A percentile compares a stretch with the other conserved stretches of the same genome.
phyloP scores from a whole-genome alignment of 2,888 invertebrate genomes.

The Boloria selene region DNA sequence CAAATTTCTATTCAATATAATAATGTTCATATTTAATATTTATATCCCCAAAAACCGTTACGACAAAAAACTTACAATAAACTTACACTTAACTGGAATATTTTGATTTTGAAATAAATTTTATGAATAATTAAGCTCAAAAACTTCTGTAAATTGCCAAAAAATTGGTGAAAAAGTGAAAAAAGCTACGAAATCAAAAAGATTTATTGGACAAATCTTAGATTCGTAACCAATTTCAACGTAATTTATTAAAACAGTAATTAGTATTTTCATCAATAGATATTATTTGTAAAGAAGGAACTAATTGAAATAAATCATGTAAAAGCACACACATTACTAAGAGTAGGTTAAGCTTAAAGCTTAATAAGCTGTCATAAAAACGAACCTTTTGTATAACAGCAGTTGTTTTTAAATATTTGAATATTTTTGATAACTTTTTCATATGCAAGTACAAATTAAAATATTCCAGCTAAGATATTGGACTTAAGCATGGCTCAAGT shows the following conservation, averaged over 20 bases:
- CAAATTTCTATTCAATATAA: not conserved
- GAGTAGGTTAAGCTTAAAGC: too few species aligned
- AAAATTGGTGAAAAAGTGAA: not conserved
- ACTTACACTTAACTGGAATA: constrained; percentile 51
- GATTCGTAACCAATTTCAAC: constrained; percentile 13
- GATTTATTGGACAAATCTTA: constrained; percentile 1
- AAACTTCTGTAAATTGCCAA: not conserved
- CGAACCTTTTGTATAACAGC: too few species aligned
- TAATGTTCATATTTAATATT: constrained; percentile 10
- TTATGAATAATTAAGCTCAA: too few species aligned
- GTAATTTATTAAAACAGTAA: not conserved
- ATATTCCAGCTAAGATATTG: constrained; percentile 46
- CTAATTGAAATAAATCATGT: too few species aligned
- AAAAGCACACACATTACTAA: too few species aligned
- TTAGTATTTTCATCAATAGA: not conserved
- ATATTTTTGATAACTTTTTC: not conserved
- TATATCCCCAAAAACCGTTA: constrained; percentile 59
- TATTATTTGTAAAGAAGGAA: too few species aligned
- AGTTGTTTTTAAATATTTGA: too few species aligned
- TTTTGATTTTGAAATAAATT: too few species aligned
- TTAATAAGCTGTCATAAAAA: too few species aligned
- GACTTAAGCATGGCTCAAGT: constrained; percentile 12
- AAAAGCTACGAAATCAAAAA: constrained; percentile 8
- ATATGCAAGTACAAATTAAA: constrained; percentile 39
- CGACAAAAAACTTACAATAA: constrained; percentile 51